Evolutionary conservation across 1,140 invertebrate species (phyloP).

Genomic region (Nasonia longicornis): DNA sequence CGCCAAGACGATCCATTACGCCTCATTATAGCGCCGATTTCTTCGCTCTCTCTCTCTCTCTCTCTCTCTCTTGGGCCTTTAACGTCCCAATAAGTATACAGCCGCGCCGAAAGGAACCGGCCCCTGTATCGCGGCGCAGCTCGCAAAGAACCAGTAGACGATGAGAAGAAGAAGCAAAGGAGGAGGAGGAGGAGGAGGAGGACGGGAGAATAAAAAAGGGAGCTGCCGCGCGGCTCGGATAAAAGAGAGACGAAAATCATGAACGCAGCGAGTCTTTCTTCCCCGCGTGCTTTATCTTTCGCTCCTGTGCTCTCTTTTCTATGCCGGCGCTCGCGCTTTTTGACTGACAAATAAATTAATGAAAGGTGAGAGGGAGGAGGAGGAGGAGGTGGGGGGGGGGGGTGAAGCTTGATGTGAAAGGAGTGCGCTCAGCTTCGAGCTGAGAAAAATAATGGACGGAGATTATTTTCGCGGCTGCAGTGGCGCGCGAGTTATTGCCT

Average conservation of each 20-base stretch:
- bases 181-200: neutral
- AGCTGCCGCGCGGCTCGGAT: constrained; percentile 25
- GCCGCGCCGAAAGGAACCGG: constrained; percentile 14
- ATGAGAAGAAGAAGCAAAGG: neutral
- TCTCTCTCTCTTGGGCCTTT: neutral
- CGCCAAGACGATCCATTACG: constrained; percentile 11
- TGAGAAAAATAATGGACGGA: no score
- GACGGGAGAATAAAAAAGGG: neutral
- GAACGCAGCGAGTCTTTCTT: neutral
- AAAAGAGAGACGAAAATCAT: constrained; percentile 30
- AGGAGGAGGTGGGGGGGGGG: no score
- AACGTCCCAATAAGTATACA: constrained; percentile 22
- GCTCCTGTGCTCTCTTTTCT: neutral
- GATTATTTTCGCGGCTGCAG: no score
- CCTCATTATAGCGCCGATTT: constrained; percentile 15
- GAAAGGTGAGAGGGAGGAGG: neutral
- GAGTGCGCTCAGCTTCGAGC: neutral
- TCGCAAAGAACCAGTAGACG: constrained; percentile 1
- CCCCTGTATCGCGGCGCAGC: neutral
- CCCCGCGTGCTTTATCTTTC: neutral
- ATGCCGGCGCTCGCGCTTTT: neutral
- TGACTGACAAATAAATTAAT: constrained; percentile 43
- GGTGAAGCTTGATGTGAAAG: no score
- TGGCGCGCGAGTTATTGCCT: no score
- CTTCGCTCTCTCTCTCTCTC: no score